Conservation (phyloP, 2,888 invertebrate species). For the Metacarcinus magister region DNA sequence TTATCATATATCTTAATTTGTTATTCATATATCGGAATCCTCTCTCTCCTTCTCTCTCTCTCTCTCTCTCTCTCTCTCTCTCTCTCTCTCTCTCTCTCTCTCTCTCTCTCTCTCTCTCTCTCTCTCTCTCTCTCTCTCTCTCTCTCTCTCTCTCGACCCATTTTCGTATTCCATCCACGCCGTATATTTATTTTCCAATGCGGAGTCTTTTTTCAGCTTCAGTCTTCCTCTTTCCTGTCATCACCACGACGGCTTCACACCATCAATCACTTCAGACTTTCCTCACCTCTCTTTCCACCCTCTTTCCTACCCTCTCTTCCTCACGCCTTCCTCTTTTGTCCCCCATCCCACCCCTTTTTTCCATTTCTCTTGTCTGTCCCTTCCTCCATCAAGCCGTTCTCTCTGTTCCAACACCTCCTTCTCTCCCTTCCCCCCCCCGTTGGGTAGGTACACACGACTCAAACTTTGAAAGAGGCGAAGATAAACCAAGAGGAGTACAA, state of each 20-base stretch:
- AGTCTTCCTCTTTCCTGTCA: slow-evolving; percentile 11
- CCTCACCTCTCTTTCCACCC: slow-evolving; percentile 4
- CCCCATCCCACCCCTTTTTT: neutral
- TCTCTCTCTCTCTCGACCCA: slow-evolving; percentile 33
- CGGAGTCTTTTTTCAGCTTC: neutral
- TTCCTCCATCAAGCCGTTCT: neutral
- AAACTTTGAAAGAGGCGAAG: slow-evolving; percentile 36
- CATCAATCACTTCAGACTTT: neutral
- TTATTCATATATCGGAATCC: neutral
- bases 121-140: slow-evolving; percentile 63
- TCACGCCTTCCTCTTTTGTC: neutral
- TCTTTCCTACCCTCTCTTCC: slow-evolving; percentile 33
- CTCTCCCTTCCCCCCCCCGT: neutral
- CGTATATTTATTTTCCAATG: neutral
- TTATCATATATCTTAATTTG: neutral
- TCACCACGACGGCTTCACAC: neutral
- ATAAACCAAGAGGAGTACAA: neutral
- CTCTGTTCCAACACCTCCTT: neutral
- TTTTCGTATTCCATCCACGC: neutral
- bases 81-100: slow-evolving; percentile 63
- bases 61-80: slow-evolving; percentile 62
- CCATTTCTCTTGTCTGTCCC: neutral
- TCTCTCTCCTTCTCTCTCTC: slow-evolving; percentile 43
- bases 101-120: slow-evolving; percentile 63
- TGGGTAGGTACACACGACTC: neutral